phyloP scores from a whole-genome alignment of 1,140 invertebrate genomes.

The Spodoptera litura region DNA sequence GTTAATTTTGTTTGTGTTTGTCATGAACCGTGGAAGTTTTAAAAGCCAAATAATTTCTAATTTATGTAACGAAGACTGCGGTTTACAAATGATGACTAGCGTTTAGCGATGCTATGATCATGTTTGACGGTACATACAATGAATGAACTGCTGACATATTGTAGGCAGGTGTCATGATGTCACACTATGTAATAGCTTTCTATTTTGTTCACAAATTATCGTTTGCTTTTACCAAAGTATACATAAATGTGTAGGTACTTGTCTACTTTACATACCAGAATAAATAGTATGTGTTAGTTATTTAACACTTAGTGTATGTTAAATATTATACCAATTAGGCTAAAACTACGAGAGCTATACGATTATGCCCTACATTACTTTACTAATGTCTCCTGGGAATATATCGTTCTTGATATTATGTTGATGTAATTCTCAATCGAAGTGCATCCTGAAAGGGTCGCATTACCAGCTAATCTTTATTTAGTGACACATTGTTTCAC shows the following conservation, averaged over 20 bases:
- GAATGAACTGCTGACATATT: constrained; percentile 6
- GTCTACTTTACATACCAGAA: too few species aligned
- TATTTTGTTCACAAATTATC: constrained; percentile 40
- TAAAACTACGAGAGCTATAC: too few species aligned
- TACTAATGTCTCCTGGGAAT: too few species aligned
- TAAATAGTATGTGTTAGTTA: too few species aligned
- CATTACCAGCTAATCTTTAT: background rate
- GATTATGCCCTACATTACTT: too few species aligned
- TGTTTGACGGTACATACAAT: constrained; percentile 49
- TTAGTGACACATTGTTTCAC: constrained; percentile 7
- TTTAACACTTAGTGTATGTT: too few species aligned
- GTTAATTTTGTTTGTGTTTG: constrained; percentile 2
- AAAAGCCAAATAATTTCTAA: constrained; percentile 50
- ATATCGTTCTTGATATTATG: too few species aligned
- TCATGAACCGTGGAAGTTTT: constrained; percentile 11
- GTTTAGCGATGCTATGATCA: constrained; percentile 51
- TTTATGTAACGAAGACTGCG: constrained; percentile 48
- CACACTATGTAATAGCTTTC: constrained; percentile 51
- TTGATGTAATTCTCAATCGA: too few species aligned
- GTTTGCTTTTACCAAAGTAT: background rate
- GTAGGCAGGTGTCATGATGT: constrained; percentile 2
- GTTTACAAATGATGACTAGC: constrained; percentile 35
- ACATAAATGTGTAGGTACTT: too few species aligned
- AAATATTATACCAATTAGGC: too few species aligned
- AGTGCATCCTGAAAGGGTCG: background rate